Conservation (phyloP, 2,888 invertebrate genomes). For the Corbicula japonica region DNA sequence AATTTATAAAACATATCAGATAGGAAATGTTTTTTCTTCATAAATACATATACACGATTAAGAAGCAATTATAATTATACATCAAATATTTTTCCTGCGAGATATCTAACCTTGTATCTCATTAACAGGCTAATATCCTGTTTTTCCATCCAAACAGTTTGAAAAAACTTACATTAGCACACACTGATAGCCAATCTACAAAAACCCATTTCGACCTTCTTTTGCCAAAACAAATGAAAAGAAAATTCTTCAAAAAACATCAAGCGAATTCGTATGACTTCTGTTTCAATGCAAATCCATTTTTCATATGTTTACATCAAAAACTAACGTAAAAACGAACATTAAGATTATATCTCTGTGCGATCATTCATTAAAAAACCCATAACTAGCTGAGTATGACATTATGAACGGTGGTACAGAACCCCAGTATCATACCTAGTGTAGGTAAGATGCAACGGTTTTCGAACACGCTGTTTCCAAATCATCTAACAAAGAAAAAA, state of each 20-base stretch:
- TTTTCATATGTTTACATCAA: slow-evolving; percentile 63
- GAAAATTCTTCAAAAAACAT: slow-evolving; percentile 48
- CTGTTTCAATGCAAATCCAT: slow-evolving; percentile 48
- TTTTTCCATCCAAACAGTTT: slow-evolving; percentile 2
- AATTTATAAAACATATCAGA: too few relatives aligned
- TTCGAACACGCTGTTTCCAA: too few relatives aligned
- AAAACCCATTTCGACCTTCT: slow-evolving; percentile 27
- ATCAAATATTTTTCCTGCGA: too few relatives aligned
- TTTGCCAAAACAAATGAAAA: slow-evolving; percentile 4
- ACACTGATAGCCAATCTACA: slow-evolving; percentile 30
- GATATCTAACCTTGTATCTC: slow-evolving; percentile 23
- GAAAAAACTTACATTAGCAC: slow-evolving; percentile 21
- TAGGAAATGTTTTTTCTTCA: too few relatives aligned
- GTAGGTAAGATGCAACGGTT: too few relatives aligned
- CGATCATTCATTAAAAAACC: slow-evolving; percentile 55
- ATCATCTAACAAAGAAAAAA: too few relatives aligned
- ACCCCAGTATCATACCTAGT: too few relatives aligned
- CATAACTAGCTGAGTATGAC: slow-evolving; percentile 34
- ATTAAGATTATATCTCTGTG: slow-evolving; percentile 60
- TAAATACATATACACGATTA: too few relatives aligned
- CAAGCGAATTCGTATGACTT: slow-evolving; percentile 28
- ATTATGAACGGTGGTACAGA: too few relatives aligned
- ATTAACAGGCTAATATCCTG: slow-evolving; percentile 19
- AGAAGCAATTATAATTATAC: too few relatives aligned
- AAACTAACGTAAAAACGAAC: slow-evolving; percentile 52